A percentile compares a stretch with the other conserved stretches of the same genome.
Conservation (phyloP, 2,113 vertebrate species). For the Fregata magnificens region DNA sequence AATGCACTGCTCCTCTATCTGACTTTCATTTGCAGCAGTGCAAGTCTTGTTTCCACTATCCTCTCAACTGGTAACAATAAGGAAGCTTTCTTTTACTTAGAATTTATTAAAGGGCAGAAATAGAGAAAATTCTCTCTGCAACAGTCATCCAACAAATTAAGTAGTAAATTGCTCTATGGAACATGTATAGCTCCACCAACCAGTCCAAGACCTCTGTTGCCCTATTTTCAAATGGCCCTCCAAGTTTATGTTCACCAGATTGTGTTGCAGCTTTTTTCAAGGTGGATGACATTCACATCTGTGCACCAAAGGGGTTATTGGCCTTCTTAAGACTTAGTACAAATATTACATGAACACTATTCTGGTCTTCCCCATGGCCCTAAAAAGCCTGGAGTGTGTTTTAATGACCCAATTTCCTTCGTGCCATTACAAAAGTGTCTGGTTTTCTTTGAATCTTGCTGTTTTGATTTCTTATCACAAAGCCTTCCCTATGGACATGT, state of each 20-base stretch:
- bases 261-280: neutral
- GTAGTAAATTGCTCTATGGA: neutral
- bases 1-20: neutral
- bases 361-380: neutral
- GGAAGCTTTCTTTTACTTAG: neutral
- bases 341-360: neutral
- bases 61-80: neutral
- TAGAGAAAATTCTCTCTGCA: neutral
- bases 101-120: neutral
- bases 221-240: neutral
- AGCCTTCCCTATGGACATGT: neutral
- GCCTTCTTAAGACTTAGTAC: neutral
- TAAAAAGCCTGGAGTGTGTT: neutral
- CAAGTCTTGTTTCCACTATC: neutral
- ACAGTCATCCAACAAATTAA: neutral
- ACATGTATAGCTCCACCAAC: neutral
- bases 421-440: neutral
- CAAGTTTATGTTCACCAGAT: neutral
- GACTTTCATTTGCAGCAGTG: slow-evolving; percentile 3
- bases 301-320: neutral
- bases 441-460: neutral
- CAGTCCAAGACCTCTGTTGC: neutral
- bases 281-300: neutral
- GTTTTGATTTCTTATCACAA: neutral
- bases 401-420: neutral